Evolutionary conservation across 2,888 invertebrate genomes (phyloP).

Genomic region (Fabriciana adippe): DNA sequence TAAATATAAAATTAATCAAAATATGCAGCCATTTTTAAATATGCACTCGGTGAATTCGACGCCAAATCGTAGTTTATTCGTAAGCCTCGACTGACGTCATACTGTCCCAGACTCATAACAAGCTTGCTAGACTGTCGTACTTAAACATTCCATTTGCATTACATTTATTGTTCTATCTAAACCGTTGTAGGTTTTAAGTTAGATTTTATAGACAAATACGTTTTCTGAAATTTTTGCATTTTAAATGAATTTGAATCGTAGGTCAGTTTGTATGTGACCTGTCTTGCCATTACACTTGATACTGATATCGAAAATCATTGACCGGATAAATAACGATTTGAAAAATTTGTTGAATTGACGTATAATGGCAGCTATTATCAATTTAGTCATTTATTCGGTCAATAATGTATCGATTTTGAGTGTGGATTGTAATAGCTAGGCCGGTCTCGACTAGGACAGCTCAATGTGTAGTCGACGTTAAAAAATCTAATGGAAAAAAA

Average conservation of each 20-base stretch:
- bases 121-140: slow-evolving; percentile 78
- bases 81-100: slow-evolving; percentile 75
- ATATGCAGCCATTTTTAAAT: slow-evolving; percentile 58
- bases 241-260: slow-evolving; percentile 43
- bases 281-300: slow-evolving; percentile 7
- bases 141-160: slow-evolving; percentile 78
- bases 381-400: not conserved
- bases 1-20: slow-evolving; percentile 52
- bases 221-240: slow-evolving; percentile 45
- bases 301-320: not conserved
- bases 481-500: slow-evolving; percentile 51
- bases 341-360: not conserved
- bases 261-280: slow-evolving; percentile 39
- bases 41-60: slow-evolving; percentile 67
- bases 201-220: slow-evolving; percentile 59
- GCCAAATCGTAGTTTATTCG: slow-evolving; percentile 54
- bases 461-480: slow-evolving; percentile 73
- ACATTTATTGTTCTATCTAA: slow-evolving; percentile 56
- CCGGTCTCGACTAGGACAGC: slow-evolving; percentile 75
- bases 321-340: slow-evolving; percentile 1
- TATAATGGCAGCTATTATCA: not conserved
- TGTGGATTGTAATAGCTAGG: slow-evolving; percentile 12
- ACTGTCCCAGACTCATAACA: slow-evolving; percentile 49
- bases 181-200: slow-evolving; percentile 54
- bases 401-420: slow-evolving; percentile 16